phyloP scores from a whole-genome alignment of 1,140 invertebrate genomes.

The Agrypnia vestita region DNA sequence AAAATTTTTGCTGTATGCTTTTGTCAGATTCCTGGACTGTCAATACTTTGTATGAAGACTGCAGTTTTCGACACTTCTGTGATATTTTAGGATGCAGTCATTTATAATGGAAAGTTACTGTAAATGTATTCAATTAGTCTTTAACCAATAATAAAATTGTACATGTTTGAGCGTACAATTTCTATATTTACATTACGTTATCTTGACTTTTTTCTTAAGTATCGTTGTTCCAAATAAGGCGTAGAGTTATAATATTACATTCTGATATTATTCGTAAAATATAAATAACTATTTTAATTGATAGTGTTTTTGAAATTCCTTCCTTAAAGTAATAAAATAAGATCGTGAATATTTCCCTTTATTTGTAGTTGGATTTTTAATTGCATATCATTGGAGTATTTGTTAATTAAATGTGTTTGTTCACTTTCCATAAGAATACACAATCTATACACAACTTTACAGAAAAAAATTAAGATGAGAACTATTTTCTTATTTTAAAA shows the following conservation, averaged over 20 bases:
- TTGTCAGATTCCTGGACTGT: neutral
- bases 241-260: neutral
- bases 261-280: neutral
- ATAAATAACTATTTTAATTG: no score
- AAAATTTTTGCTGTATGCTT: no score
- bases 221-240: neutral
- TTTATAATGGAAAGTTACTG: slow-evolving; percentile 19
- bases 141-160: slow-evolving; percentile 29
- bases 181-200: neutral
- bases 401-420: no score
- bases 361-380: no score
- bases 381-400: no score
- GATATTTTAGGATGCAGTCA: slow-evolving; percentile 61
- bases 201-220: neutral
- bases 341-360: no score
- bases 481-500: no score
- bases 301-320: no score
- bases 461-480: no score
- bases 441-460: no score
- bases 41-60: slow-evolving; percentile 55
- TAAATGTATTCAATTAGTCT: slow-evolving; percentile 28
- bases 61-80: slow-evolving; percentile 61
- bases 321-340: no score
- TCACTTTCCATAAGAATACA: no score
- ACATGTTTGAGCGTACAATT: neutral